Percentiles rank a stretch among this genome's conserved stretches.
Conservation (phyloP, 2,113 vertebrate genomes). For the Eretmochelys imbricata region DNA sequence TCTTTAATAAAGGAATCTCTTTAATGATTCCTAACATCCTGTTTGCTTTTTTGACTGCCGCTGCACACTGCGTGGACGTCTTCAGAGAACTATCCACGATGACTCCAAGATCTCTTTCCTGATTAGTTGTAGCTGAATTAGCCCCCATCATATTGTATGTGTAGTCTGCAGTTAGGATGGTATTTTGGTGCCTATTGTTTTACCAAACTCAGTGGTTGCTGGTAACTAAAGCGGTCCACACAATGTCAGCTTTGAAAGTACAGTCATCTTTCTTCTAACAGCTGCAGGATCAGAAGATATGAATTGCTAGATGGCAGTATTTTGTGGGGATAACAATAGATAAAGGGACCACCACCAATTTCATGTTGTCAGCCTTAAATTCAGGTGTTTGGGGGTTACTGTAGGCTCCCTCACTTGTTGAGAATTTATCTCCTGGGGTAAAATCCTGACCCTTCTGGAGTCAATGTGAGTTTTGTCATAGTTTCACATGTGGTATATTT, state of each 20-base stretch:
- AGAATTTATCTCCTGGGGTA: conserved; percentile 32
- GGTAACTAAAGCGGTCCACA: conserved; percentile 50
- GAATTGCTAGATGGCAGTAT: conserved; percentile 63
- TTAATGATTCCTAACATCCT: no score
- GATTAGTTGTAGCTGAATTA: no score
- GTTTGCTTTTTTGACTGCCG: no score
- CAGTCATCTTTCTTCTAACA: conserved; percentile 62
- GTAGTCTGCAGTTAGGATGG: not conserved
- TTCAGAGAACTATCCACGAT: no score
- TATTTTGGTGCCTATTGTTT: not conserved
- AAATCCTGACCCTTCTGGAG: not conserved
- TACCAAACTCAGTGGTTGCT: not conserved
- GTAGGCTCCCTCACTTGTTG: conserved; percentile 13
- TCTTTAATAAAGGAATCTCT: no score
- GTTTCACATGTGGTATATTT: not conserved
- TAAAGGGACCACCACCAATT: conserved; percentile 65
- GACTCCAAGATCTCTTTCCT: no score
- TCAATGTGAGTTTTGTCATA: conserved; percentile 6
- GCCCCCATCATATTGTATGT: no score
- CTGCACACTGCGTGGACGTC: no score
- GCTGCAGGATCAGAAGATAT: conserved; percentile 61
- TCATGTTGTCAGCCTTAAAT: conserved; percentile 41
- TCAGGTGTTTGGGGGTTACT: conserved; percentile 37
- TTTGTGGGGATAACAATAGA: conserved; percentile 64
- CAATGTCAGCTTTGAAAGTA: conserved; percentile 63